Base-by-base conservation (phyloP, 2,888 invertebrate genomes). In the Rotaria socialis region DNA sequence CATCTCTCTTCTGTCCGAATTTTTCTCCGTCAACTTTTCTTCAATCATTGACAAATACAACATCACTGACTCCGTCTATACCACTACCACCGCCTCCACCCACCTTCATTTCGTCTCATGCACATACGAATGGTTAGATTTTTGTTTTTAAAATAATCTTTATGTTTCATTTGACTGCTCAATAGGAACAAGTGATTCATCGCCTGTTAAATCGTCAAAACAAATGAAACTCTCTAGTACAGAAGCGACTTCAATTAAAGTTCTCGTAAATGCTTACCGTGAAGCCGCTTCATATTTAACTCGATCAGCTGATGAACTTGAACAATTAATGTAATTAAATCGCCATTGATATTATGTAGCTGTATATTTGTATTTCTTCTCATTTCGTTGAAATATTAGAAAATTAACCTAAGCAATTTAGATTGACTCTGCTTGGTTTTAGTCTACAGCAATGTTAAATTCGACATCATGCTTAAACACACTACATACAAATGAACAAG, bases 231-330 rank as follows among this genome's bases (percentile, higher is more conserved):
- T 97, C 89, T 96, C 95, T 89, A 94, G 95, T 47, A 95, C 95
- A 84, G 97, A 97, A 92, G 94, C 96, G 90, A 94, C 95, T 55
- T 96, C 97, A 2, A 96, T 97, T 16, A 93, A 96, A 89, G 96
- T 96, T 91, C 94, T 97, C 88, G 96, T 97, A 89, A 96, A 96
- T 35, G 96, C 97, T 85, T 97, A 97, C 92, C 94, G 96, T 90
- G 97, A 97, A 92, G 96, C 96, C 0, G 97, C 97, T 0, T 96
- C 97, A 50, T 97, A 97, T 91, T 93, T 97, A 60, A 93, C 96
- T 87, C 94, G 96, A 88, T 96, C 96, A 41, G 97, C 97, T 85
- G 97, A 97, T 90, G 97, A 97, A 92, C 93, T 97, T 87, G 96
- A 97, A 91, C 95, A 96, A 89, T 92, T 97, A 22, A 84, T 86